A percentile compares a stretch with the other conserved stretches of the same genome.
phyloP scores from a whole-genome alignment of 1,140 invertebrate genomes.

The Ridgeia piscesae region DNA sequence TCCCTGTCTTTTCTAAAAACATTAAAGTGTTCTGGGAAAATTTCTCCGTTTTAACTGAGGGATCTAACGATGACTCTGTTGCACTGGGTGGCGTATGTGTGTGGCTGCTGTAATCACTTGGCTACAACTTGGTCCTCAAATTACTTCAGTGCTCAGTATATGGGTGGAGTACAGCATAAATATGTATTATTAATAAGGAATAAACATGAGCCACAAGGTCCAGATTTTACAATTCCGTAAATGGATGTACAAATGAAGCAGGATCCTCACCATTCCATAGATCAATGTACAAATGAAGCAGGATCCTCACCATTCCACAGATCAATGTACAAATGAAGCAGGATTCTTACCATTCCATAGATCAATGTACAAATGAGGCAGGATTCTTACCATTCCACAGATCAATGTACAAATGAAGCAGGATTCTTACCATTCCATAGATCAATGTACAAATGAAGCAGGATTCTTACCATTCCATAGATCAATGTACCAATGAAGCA shows the following conservation, averaged over 20 bases:
- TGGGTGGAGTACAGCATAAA: no score
- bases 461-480: slow-evolving; percentile 46
- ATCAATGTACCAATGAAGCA: slow-evolving; percentile 41
- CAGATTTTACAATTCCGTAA: slow-evolving; percentile 46
- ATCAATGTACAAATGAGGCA: slow-evolving; percentile 40
- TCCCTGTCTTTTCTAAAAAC: no score
- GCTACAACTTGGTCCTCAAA: no score
- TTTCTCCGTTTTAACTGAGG: no score
- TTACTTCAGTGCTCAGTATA: no score
- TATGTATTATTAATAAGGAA: no score
- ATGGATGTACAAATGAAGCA: slow-evolving; percentile 40
- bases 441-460: slow-evolving; percentile 40
- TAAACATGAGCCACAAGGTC: no score
- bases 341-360: slow-evolving; percentile 46
- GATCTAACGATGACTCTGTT: no score
- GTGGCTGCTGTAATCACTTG: no score
- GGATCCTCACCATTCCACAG: slow-evolving; percentile 46
- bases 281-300: slow-evolving; percentile 40
- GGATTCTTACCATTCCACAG: slow-evolving; percentile 46
- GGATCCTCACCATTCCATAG: slow-evolving; percentile 46
- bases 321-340: slow-evolving; percentile 40
- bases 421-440: slow-evolving; percentile 46
- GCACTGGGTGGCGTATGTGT: no score
- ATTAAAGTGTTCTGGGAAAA: no score
- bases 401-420: slow-evolving; percentile 40